These are phyloP conservation scores for Clarias batrachus DNA, from an alignment of 2,113 vertebrate genomes.

Conservation along the genomic window DNA sequence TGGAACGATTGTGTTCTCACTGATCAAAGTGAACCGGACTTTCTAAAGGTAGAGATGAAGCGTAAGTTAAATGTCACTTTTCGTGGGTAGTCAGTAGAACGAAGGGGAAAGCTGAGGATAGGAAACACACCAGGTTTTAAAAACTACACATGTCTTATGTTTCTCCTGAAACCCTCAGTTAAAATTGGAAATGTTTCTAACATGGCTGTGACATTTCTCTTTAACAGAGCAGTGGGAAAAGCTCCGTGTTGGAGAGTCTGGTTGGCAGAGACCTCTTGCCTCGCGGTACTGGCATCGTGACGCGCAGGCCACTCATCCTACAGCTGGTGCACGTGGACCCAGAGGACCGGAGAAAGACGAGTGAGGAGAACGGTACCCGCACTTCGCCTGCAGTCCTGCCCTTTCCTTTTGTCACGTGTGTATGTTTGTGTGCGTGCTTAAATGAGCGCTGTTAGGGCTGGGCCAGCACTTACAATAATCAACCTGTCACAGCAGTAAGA, in stretches of 20 bases:
- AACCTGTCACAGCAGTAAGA: conserved; percentile 8
- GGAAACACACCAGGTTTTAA: neutral
- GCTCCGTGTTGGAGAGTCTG: conserved; percentile 95
- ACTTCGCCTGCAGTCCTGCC: too few relatives aligned
- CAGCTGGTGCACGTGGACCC: conserved; percentile 90
- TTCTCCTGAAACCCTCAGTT: neutral
- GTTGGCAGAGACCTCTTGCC: conserved; percentile 93
- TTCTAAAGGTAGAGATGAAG: neutral
- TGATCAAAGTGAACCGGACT: too few relatives aligned
- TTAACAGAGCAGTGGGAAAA: conserved; percentile 97
- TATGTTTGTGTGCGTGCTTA: neutral
- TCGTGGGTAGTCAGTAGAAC: neutral
- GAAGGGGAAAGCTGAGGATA: neutral
- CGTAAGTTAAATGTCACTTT: neutral
- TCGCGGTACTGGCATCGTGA: conserved; percentile 94
- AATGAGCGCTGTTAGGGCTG: neutral
- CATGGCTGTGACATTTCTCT: conserved; percentile 45
- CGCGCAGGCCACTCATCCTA: conserved; percentile 92
- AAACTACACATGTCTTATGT: neutral
- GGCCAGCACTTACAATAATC: neutral
- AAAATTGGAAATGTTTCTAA: conserved; percentile 27
- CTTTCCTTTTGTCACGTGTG: neutral
- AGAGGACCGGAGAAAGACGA: conserved; percentile 87
- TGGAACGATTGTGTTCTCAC: too few relatives aligned
- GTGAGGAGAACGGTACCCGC: conserved; percentile 87